These are phyloP conservation scores for Brachylomia viminalis DNA, from an alignment of 2,888 invertebrate genomes.

Conservation along the genomic window DNA sequence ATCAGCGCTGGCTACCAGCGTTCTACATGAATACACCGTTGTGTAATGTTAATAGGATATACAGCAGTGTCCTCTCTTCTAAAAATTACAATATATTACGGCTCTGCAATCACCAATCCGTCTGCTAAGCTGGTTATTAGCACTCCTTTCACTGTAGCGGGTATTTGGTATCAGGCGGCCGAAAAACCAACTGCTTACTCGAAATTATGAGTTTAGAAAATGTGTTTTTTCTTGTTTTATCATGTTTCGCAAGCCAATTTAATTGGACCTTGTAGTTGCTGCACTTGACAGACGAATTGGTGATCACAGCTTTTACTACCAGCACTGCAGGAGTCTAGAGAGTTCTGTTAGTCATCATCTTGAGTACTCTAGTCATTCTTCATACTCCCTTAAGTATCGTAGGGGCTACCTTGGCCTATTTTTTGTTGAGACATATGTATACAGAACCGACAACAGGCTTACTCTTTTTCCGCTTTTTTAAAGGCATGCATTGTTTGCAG, in stretches of 20 bases:
- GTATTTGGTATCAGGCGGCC: not conserved
- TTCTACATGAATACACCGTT: not conserved
- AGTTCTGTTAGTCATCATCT: not conserved
- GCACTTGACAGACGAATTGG: not conserved
- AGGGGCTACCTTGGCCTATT: constrained; percentile 41
- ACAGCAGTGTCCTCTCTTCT: not conserved
- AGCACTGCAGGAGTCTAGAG: not conserved
- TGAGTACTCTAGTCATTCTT: not conserved
- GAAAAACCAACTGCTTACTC: not conserved
- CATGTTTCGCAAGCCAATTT: no score
- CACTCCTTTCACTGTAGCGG: no score
- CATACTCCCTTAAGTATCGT: not conserved
- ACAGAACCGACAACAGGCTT: not conserved
- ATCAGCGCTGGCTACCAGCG: not conserved
- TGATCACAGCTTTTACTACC: not conserved
- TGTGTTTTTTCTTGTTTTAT: no score
- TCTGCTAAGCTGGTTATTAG: not conserved
- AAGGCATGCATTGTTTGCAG: constrained; percentile 19
- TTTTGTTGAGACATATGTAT: not conserved
- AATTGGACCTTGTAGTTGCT: not conserved
- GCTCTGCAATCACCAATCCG: not conserved
- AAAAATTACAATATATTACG: not conserved
- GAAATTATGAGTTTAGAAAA: no score
- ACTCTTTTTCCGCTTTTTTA: constrained; percentile 22
- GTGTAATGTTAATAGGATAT: not conserved